Conservation (phyloP, 30 jellyfish, hydroid and myxozoan genomes). For the Chironex yamaguchii region DNA sequence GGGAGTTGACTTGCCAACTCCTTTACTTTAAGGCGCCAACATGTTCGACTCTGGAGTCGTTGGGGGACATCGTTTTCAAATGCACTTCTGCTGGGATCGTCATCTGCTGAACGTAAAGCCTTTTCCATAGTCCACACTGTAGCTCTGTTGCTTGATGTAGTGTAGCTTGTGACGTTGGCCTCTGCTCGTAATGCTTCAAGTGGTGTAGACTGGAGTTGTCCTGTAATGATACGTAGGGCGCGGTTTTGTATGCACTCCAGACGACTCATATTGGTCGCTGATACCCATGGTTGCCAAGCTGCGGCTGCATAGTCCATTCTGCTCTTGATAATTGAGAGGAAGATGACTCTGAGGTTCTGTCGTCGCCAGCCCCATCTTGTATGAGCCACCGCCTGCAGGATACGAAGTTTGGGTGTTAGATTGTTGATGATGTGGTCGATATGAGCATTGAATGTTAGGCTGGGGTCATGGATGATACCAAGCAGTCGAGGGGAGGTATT, state of each 20-base stretch:
- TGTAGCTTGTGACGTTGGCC: background rate
- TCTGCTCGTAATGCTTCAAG: background rate
- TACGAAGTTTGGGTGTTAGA: background rate
- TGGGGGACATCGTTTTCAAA: background rate
- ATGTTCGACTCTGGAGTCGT: background rate
- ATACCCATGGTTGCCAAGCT: background rate
- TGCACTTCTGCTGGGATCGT: background rate
- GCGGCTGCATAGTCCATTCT: conserved; percentile 6
- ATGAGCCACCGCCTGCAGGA: conserved; percentile 14
- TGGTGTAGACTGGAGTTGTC: conserved; percentile 11
- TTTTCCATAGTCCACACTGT: background rate
- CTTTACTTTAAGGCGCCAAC: too few relatives aligned
- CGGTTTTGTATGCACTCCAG: background rate
- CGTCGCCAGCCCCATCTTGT: conserved; percentile 37
- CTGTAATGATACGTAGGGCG: conserved; percentile 21
- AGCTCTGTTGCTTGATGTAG: background rate
- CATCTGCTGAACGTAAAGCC: conserved; percentile 10
- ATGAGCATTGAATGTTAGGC: conserved; percentile 5
- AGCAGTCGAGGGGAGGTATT: background rate
- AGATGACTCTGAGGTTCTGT: background rate
- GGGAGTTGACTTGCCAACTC: background rate
- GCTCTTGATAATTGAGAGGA: background rate
- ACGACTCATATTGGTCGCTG: conserved; percentile 2
- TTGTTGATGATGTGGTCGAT: background rate
- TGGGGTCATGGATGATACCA: background rate